A percentile compares a stretch with the other conserved stretches of the same genome.
Evolutionary conservation across 2,888 invertebrate genomes (phyloP).

Genomic region (Molanna angustata): DNA sequence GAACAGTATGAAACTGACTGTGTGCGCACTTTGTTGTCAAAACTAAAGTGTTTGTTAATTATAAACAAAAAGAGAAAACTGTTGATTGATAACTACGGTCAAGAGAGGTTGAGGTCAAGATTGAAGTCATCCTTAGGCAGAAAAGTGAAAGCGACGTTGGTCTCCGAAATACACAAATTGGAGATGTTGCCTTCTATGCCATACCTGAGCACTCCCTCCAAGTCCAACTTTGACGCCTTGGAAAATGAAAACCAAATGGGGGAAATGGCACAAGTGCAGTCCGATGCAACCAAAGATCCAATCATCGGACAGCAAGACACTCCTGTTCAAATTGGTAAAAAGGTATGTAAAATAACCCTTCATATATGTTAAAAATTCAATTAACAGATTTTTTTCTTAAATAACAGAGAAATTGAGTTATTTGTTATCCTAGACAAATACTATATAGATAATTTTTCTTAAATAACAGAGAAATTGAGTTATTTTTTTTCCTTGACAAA

Average conservation of each 20-base stretch:
- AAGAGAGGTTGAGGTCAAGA: constrained; percentile 4
- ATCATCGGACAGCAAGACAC: background rate
- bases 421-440: too few species aligned
- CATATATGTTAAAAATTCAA: too few species aligned
- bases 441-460: too few species aligned
- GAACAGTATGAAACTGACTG: background rate
- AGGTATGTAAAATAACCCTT: background rate
- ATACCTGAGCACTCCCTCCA: constrained; percentile 49
- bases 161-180: constrained; percentile 9
- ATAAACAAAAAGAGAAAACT: constrained; percentile 1
- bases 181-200: constrained; percentile 56
- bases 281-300: background rate
- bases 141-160: constrained; percentile 8
- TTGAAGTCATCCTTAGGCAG: constrained; percentile 11
- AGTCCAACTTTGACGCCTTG: constrained; percentile 14
- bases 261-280: background rate
- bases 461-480: too few species aligned
- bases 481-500: too few species aligned
- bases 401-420: too few species aligned
- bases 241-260: background rate
- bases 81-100: background rate
- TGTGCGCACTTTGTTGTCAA: constrained; percentile 10
- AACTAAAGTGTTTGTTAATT: constrained; percentile 11
- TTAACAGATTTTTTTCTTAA: too few species aligned
- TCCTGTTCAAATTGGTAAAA: background rate